phyloP scores from a whole-genome alignment of 1,140 invertebrate genomes.

The Bombyx mandarina region DNA sequence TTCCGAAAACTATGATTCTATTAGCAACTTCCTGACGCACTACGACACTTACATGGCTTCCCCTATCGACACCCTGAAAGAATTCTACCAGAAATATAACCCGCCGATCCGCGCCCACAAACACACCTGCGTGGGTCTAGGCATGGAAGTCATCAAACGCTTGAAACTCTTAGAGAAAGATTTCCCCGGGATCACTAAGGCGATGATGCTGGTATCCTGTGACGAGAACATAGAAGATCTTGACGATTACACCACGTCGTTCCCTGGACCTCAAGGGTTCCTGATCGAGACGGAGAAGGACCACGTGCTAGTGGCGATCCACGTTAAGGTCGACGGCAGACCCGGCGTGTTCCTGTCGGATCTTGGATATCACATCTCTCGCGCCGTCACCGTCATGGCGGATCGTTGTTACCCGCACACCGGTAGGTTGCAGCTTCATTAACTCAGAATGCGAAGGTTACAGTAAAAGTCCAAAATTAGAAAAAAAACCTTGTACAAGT shows the following conservation, averaged over 20 bases:
- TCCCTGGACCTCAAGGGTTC: conserved; percentile 73
- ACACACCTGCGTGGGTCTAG: conserved; percentile 91
- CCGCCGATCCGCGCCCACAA: conserved; percentile 83
- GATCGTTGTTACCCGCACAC: conserved; percentile 90
- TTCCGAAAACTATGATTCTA: conserved; percentile 88
- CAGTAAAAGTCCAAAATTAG: too few relatives aligned
- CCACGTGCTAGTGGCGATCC: conserved; percentile 87
- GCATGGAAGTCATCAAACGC: conserved; percentile 81
- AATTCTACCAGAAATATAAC: conserved; percentile 74
- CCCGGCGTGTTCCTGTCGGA: conserved; percentile 86
- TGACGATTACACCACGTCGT: conserved; percentile 76
- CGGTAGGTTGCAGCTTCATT: conserved; percentile 59
- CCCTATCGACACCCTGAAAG: conserved; percentile 36
- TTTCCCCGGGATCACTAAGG: conserved; percentile 73
- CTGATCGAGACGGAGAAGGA: conserved; percentile 86
- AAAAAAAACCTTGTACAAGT: too few relatives aligned
- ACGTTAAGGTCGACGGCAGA: conserved; percentile 80
- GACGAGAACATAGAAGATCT: conserved; percentile 86
- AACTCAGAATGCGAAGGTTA: too few relatives aligned
- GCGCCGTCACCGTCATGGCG: conserved; percentile 89
- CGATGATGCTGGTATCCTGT: conserved; percentile 87
- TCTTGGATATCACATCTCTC: conserved; percentile 90
- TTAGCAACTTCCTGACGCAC: conserved; percentile 87
- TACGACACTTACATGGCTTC: conserved; percentile 78
- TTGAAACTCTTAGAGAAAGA: conserved; percentile 53